Conservation (phyloP, 2,797 vertebrate genomes). For the Melopsittacus undulatus region DNA sequence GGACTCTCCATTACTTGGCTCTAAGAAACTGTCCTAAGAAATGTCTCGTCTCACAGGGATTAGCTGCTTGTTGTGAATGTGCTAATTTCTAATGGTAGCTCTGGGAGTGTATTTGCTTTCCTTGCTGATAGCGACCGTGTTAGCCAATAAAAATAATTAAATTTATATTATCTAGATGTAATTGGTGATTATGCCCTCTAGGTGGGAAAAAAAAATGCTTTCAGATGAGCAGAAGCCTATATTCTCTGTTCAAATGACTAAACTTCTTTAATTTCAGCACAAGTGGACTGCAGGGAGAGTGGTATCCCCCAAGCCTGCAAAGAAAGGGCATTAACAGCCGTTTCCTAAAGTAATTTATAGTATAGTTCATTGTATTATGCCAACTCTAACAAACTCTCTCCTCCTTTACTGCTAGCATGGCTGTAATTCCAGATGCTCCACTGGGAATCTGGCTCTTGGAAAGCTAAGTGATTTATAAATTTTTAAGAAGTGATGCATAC, state of each 20-base stretch:
- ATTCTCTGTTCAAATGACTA: background rate
- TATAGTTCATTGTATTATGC: constrained; percentile 9
- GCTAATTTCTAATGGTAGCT: background rate
- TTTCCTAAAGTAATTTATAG: constrained; percentile 43
- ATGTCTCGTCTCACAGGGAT: background rate
- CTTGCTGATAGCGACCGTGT: background rate
- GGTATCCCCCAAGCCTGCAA: background rate
- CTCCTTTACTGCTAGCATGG: constrained; percentile 17
- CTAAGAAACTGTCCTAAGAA: background rate
- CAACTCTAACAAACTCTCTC: constrained; percentile 29
- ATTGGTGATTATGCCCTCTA: constrained; percentile 54
- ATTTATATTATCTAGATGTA: constrained; percentile 32
- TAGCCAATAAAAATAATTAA: constrained; percentile 56
- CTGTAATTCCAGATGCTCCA: background rate
- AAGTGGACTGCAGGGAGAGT: constrained; percentile 7
- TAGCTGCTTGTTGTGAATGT: background rate
- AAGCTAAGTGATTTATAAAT: constrained; percentile 67
- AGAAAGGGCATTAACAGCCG: constrained; percentile 1
- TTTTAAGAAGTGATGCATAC: constrained; percentile 54
- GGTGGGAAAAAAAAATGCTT: constrained; percentile 38
- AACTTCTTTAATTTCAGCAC: constrained; percentile 21
- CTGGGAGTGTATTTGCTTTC: background rate
- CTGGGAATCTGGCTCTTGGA: constrained; percentile 46
- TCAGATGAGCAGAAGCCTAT: constrained; percentile 8
- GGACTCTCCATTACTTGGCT: background rate